A percentile compares a stretch with the other conserved stretches of the same genome.
These are phyloP conservation scores for Tympanoctomys barrerae DNA, from an alignment of 2,797 vertebrate genomes.

Conservation along the genomic window DNA sequence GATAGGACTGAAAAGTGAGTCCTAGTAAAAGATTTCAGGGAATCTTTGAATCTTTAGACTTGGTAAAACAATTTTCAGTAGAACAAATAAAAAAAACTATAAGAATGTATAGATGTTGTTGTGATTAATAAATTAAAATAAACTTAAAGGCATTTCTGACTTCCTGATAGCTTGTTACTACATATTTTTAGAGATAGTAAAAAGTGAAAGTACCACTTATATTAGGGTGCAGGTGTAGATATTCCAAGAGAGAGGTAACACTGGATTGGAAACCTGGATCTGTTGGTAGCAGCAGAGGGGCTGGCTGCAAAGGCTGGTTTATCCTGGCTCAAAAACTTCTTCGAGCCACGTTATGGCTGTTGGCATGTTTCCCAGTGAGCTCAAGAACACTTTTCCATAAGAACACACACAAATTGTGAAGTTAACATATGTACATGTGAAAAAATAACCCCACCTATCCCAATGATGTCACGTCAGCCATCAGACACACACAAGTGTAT, in stretches of 20 bases:
- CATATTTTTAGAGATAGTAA: neutral
- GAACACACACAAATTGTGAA: neutral
- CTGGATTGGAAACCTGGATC: neutral
- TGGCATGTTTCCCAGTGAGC: neutral
- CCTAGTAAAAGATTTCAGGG: neutral
- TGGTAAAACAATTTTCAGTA: neutral
- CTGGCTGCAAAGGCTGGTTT: neutral
- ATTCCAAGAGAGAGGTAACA: neutral
- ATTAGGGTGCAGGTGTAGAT: neutral
- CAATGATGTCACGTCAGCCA: neutral
- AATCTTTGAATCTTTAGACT: neutral
- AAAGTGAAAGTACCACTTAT: neutral
- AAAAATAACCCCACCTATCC: neutral
- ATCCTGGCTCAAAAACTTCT: neutral
- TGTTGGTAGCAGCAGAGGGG: neutral
- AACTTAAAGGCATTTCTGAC: conserved; percentile 23
- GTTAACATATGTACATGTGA: neutral
- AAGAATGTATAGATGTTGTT: neutral
- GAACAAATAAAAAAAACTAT: conserved; percentile 5
- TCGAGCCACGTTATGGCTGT: neutral
- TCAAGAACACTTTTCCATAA: neutral
- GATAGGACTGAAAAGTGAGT: neutral
- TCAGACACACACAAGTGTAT: neutral
- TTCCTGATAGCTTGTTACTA: neutral
- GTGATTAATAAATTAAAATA: neutral